Percentiles rank a stretch among this genome's conserved stretches.
Evolutionary conservation across 2,113 vertebrate species (phyloP).

Genomic region (Tiliqua scincoides): DNA sequence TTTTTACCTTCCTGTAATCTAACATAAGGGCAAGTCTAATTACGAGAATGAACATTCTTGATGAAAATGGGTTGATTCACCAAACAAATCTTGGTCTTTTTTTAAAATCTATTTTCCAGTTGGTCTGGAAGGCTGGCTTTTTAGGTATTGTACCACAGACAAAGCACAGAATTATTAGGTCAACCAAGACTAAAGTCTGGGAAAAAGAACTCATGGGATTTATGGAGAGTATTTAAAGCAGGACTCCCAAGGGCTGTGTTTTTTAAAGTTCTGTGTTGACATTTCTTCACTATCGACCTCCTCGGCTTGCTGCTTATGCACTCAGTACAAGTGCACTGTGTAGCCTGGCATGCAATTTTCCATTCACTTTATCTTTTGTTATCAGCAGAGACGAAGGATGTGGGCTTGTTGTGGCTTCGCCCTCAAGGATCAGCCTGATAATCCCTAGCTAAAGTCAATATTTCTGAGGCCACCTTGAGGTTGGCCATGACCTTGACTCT

Average conservation of each 20-base stretch:
- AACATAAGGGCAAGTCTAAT: too few species aligned
- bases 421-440: slow-evolving; percentile 49
- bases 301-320: slow-evolving; percentile 45
- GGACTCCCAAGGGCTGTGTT: slow-evolving; percentile 41
- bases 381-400: slow-evolving; percentile 5
- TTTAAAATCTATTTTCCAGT: too few species aligned
- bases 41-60: too few species aligned
- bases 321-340: slow-evolving; percentile 41
- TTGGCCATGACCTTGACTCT: neutral
- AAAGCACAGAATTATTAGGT: neutral
- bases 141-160: too few species aligned
- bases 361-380: slow-evolving; percentile 59
- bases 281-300: slow-evolving; percentile 64
- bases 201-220: neutral
- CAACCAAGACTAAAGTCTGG: slow-evolving; percentile 29
- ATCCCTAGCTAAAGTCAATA: slow-evolving; percentile 29
- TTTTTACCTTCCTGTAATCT: too few species aligned
- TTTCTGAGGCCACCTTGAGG: slow-evolving; percentile 26
- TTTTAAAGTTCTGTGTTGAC: slow-evolving; percentile 53
- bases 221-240: slow-evolving; percentile 52
- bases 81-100: too few species aligned
- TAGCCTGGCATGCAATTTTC: slow-evolving; percentile 60
- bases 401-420: slow-evolving; percentile 45
- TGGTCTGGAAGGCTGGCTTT: too few species aligned
- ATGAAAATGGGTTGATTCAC: too few species aligned